Base-by-base conservation (phyloP, 2,113 vertebrate genomes). In the Jaculus jaculus region DNA sequence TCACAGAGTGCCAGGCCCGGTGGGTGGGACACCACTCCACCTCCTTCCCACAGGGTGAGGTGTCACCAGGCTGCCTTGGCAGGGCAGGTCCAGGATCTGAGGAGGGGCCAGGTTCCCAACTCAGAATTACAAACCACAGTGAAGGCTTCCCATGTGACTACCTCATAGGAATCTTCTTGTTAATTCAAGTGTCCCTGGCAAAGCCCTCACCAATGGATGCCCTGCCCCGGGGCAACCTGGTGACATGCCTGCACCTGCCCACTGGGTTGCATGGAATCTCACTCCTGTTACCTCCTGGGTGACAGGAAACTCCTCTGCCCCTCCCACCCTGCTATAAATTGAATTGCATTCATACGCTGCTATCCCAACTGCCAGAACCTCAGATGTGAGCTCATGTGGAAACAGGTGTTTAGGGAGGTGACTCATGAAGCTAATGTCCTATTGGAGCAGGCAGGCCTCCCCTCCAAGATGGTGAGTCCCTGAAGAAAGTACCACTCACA, bases 401-500 rank as follows among this genome's bases (percentile, higher is more conserved):
- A 79, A 30, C 2, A 1, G 77, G 11, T 60, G 72, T 71, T 24
- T 26, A 39, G 18, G 47, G 39, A 80, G 12, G 2, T 3, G 1
- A 20, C 15, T 21, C 12, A 4, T 74, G 28, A 23, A 74, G 54
- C 65, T 39, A 39, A 69, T 15, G 66, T 75, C 81, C 18, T 5
- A 4, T 6, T 34, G 21, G 13, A 7, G 5, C 5, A 30, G 51
- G 60, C 11, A 13, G 39, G 17, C 42, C 77, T 61, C 77, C 8
- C 2, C 12, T 18, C 13, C 5, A 1, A 2, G 1, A 6, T 0
- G 28, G 3, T 11, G 0, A 3, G 74, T 16, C 60, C 32, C 6
- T 0, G 28, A 4, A 9, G 20, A 39, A 21, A 54, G 2, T 24
- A 5, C 17, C 7, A 0, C 58, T 47, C 5, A 2, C 30, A 18